Evolutionary conservation across 2,113 vertebrate genomes (phyloP).

Genomic region (Notiomystis cincta): DNA sequence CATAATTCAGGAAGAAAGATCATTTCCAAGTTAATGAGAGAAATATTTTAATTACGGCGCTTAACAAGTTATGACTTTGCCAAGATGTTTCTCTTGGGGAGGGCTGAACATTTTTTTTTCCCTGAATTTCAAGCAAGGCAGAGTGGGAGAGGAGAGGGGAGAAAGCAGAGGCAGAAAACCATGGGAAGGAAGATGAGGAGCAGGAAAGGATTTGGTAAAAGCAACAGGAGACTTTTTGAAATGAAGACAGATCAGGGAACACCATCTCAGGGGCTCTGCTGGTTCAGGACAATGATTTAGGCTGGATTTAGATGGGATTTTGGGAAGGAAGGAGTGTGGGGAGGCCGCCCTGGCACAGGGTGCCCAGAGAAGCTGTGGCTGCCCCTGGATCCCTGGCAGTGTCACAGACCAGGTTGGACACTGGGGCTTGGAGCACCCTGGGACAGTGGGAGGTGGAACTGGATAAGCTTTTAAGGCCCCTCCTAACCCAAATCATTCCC

Average conservation of each 20-base stretch:
- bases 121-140: neutral
- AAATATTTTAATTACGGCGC: conserved; percentile 70
- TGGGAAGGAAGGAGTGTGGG: neutral
- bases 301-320: neutral
- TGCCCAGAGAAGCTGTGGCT: neutral
- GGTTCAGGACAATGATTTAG: accelerated
- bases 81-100: neutral
- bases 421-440: neutral
- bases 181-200: neutral
- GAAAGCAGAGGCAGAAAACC: neutral
- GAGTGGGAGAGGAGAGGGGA: neutral
- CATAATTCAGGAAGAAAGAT: conserved; percentile 47
- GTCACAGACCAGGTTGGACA: accelerated
- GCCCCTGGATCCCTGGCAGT: neutral
- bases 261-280: neutral
- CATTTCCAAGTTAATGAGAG: conserved; percentile 66
- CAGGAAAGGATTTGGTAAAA: neutral
- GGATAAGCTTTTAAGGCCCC: neutral
- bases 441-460: neutral
- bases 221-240: neutral
- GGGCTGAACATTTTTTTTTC: neutral
- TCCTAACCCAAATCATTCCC: neutral
- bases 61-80: conserved; percentile 60
- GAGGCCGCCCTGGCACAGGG: accelerated
- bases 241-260: accelerated